Conservation (phyloP, 2,888 invertebrate genomes). For the Diarsia rubi region DNA sequence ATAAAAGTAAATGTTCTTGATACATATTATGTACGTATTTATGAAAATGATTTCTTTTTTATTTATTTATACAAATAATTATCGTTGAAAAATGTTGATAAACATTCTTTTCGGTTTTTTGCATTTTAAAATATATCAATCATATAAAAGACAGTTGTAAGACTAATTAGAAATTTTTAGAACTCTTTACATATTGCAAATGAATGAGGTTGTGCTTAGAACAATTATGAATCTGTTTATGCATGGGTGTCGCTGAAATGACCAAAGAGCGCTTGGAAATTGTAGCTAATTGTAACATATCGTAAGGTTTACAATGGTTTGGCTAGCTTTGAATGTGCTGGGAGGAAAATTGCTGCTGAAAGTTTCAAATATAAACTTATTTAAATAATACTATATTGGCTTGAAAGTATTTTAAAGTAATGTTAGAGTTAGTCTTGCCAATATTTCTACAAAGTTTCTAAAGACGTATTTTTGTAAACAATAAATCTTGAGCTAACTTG, state of each 20-base stretch:
- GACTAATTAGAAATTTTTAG: constrained; percentile 68
- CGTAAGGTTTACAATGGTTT: constrained; percentile 68
- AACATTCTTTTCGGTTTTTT: neutral
- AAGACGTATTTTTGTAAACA: constrained; percentile 4
- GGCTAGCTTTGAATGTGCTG: constrained; percentile 50
- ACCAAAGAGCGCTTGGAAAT: constrained; percentile 84
- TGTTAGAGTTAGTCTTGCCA: constrained; percentile 9
- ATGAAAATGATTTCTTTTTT: constrained; percentile 15
- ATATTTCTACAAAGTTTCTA: neutral
- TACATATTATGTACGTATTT: neutral
- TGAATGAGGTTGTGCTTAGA: constrained; percentile 71
- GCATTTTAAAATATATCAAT: constrained; percentile 54
- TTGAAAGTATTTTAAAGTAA: constrained; percentile 15
- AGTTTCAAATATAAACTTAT: neutral
- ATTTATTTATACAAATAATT: constrained; percentile 23
- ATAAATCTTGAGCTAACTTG: neutral
- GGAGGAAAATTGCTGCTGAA: neutral
- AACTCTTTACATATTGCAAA: constrained; percentile 57
- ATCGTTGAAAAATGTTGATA: neutral
- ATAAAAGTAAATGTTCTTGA: constrained; percentile 11
- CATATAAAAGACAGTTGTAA: constrained; percentile 52
- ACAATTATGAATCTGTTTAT: constrained; percentile 59
- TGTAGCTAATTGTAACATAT: constrained; percentile 78
- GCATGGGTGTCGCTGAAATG: constrained; percentile 70
- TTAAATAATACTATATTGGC: constrained; percentile 16